phyloP scores from a whole-genome alignment of 2,888 invertebrate genomes.

The Ceramica pisi region DNA sequence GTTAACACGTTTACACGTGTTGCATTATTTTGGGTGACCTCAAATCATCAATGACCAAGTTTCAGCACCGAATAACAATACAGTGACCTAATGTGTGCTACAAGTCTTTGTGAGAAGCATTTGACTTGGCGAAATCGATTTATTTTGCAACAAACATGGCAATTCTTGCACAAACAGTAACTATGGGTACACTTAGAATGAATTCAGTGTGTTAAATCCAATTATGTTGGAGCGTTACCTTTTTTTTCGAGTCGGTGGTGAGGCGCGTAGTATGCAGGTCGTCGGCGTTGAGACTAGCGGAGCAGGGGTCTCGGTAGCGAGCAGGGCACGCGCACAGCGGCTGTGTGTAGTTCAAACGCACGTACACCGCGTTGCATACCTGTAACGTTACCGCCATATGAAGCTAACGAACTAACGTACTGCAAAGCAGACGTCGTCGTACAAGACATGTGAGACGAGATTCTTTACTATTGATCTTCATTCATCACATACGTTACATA shows the following conservation, averaged over 20 bases:
- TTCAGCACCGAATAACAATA: conserved; percentile 6
- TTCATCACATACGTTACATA: conserved; percentile 42
- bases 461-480: conserved; percentile 44
- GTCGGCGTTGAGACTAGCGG: conserved; percentile 96
- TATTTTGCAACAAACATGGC: conserved; percentile 29
- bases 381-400: conserved; percentile 76
- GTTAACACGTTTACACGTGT: conserved; percentile 5
- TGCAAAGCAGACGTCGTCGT: conserved; percentile 33
- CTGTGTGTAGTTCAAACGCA: conserved; percentile 97
- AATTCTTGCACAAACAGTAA: conserved; percentile 32
- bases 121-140: conserved; percentile 38
- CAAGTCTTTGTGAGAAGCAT: conserved; percentile 31
- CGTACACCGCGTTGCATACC: conserved; percentile 98
- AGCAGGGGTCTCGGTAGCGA: conserved; percentile 97
- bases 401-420: conserved; percentile 52
- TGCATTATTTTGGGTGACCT: conserved; percentile 25
- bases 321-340: conserved; percentile 97
- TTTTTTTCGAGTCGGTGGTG: conserved; percentile 95
- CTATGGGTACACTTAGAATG: conserved; percentile 34
- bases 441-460: conserved; percentile 36
- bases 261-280: conserved; percentile 98
- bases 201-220: conserved; percentile 54
- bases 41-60: conserved; percentile 23
- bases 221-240: conserved; percentile 89
- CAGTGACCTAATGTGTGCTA: conserved; percentile 27